Evolutionary conservation across 2,888 invertebrate species (phyloP).

Genomic region (Hedya salicella): DNA sequence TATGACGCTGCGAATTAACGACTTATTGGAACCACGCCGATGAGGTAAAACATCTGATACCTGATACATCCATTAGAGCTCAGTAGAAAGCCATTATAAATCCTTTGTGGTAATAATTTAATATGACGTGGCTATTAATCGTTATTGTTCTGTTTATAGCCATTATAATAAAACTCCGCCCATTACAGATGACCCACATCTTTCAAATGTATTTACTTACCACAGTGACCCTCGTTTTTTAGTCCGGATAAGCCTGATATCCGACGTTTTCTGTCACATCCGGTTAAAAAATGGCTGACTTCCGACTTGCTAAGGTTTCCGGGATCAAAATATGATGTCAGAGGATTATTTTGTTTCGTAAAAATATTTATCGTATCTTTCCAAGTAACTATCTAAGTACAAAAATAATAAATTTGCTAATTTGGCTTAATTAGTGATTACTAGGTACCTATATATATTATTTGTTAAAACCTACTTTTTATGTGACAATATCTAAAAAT

Average conservation of each 20-base stretch:
- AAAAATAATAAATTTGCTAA: background rate
- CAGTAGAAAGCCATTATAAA: constrained; percentile 32
- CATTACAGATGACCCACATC: constrained; percentile 5
- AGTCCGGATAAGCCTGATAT: constrained; percentile 38
- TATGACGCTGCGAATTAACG: constrained; percentile 1
- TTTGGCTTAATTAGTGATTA: background rate
- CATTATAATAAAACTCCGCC: background rate
- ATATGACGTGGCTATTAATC: constrained; percentile 8
- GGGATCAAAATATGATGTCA: background rate
- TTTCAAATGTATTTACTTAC: constrained; percentile 21
- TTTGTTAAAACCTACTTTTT: too few species aligned
- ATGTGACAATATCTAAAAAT: too few species aligned
- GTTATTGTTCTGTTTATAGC: constrained; percentile 1
- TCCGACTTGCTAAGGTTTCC: constrained; percentile 22
- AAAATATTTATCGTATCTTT: background rate
- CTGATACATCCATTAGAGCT: constrained; percentile 28
- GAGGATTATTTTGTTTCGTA: background rate
- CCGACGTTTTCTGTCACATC: constrained; percentile 34
- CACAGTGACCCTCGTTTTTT: constrained; percentile 19
- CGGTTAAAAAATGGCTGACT: constrained; percentile 36
- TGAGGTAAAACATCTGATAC: constrained; percentile 16
- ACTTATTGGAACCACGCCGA: constrained; percentile 2
- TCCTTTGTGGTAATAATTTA: constrained; percentile 25
- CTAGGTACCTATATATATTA: too few species aligned
- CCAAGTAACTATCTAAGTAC: too few species aligned